Evolutionary conservation across 37 sponge, comb jelly and placozoan species (phyloP).

Genomic region (Agelas oroides): DNA sequence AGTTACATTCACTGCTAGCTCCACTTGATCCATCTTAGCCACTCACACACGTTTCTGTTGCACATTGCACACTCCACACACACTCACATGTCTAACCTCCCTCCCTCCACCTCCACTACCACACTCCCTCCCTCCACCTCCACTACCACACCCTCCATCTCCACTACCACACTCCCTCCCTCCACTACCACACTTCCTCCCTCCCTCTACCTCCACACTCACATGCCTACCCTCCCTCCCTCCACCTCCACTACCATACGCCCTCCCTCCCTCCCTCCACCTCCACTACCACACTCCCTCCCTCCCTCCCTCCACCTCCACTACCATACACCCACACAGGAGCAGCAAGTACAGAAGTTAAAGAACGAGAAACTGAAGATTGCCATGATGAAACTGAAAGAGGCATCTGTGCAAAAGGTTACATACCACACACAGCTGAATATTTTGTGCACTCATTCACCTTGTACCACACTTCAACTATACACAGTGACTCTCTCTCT

Average conservation of each 20-base stretch:
- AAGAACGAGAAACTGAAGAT: conserved; percentile 85
- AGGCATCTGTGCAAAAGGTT: conserved; percentile 79
- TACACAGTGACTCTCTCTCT: conserved; percentile 9
- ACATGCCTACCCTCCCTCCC: too few species aligned
- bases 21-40: too few species aligned
- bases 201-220: too few species aligned
- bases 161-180: too few species aligned
- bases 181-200: too few species aligned
- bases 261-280: background rate
- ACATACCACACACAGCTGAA: background rate
- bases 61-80: too few species aligned
- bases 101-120: too few species aligned
- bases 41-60: too few species aligned
- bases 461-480: background rate
- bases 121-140: too few species aligned
- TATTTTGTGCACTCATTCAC: background rate
- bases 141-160: too few species aligned
- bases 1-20: background rate
- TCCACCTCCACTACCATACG: too few species aligned
- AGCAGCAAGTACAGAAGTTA: conserved; percentile 65
- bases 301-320: background rate
- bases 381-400: conserved; percentile 90
- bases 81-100: too few species aligned
- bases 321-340: conserved; percentile 31
- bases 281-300: background rate